A percentile compares a stretch with the other conserved stretches of the same genome.
phyloP scores from a whole-genome alignment of 2,888 invertebrate species.

The Eustalomyia histrio region DNA sequence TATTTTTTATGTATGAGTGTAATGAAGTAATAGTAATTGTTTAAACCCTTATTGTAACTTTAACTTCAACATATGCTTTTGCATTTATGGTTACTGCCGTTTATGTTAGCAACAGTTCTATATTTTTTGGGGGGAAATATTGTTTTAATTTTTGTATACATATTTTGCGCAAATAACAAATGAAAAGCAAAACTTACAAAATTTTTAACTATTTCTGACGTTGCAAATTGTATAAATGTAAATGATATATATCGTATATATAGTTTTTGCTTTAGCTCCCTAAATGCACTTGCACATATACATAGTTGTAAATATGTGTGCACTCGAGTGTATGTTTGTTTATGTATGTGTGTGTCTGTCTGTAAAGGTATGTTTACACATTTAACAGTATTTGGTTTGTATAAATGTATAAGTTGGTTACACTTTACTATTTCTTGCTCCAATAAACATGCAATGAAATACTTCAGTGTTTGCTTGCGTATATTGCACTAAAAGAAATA shows the following conservation, averaged over 20 bases:
- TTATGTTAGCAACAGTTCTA: constrained; percentile 26
- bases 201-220: constrained; percentile 30
- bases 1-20: background rate
- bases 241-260: constrained; percentile 48
- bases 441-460: constrained; percentile 48
- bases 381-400: constrained; percentile 32
- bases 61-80: constrained; percentile 33
- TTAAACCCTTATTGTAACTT: constrained; percentile 31
- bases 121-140: background rate
- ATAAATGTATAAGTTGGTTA: constrained; percentile 27
- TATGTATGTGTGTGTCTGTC: background rate
- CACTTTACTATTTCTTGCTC: constrained; percentile 40
- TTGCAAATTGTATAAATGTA: constrained; percentile 45
- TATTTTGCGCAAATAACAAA: background rate
- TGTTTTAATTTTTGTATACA: background rate
- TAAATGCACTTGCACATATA: background rate
- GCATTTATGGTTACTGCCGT: background rate
- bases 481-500: background rate
- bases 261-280: constrained; percentile 14
- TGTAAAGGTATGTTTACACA: constrained; percentile 13
- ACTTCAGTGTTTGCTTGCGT: constrained; percentile 19
- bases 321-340: background rate
- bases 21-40: constrained; percentile 41
- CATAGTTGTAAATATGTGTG: background rate
- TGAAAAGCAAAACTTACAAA: constrained; percentile 8